Evolutionary conservation across 2,113 vertebrate species (phyloP).

Genomic region (Capra hircus): DNA sequence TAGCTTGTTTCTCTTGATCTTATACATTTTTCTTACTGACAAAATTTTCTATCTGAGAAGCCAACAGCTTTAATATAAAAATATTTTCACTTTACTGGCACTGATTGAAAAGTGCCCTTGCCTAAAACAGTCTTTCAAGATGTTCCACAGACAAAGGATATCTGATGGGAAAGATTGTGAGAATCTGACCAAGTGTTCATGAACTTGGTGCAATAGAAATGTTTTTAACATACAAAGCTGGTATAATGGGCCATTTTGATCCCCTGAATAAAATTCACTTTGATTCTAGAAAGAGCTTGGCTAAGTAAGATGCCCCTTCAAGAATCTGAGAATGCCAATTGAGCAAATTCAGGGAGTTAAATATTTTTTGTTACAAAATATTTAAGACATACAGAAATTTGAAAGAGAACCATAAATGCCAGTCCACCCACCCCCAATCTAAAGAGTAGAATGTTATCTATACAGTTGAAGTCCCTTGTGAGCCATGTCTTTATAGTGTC

Average conservation of each 20-base stretch:
- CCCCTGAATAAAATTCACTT: not conserved
- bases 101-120: not conserved
- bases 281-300: not conserved
- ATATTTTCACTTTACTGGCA: slow-evolving; percentile 33
- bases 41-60: slow-evolving; percentile 28
- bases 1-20: slow-evolving; percentile 30
- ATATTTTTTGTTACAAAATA: not conserved
- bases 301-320: not conserved
- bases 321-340: not conserved
- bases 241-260: not conserved
- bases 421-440: not conserved
- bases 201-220: not conserved
- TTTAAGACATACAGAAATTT: not conserved
- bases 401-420: not conserved
- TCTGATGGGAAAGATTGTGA: not conserved
- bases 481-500: not conserved
- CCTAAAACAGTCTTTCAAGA: not conserved
- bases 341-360: not conserved
- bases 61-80: not conserved
- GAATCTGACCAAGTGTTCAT: not conserved
- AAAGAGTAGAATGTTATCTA: not conserved
- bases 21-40: not conserved
- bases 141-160: not conserved
- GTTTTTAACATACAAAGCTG: not conserved
- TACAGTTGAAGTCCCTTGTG: not conserved